phyloP scores from a whole-genome alignment of 1,140 invertebrate genomes.

The Fopius arisanus region DNA sequence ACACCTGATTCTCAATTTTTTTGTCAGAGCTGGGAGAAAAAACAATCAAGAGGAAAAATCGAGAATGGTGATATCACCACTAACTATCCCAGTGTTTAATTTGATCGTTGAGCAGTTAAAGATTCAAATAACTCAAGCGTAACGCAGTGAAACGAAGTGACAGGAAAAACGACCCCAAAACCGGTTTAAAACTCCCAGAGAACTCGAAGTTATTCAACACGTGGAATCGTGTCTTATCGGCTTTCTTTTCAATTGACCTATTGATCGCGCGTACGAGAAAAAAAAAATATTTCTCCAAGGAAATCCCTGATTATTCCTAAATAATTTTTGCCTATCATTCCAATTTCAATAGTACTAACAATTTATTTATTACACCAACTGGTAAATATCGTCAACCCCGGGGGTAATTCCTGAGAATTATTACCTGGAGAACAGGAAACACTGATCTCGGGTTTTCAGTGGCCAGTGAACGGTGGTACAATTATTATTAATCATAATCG shows the following conservation, averaged over 20 bases:
- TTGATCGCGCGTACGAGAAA: neutral
- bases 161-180: slow-evolving; percentile 20
- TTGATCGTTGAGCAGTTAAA: neutral
- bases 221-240: slow-evolving; percentile 18
- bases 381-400: neutral
- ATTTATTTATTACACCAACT: neutral
- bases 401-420: neutral
- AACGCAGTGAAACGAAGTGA: slow-evolving; percentile 27
- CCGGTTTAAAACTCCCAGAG: neutral
- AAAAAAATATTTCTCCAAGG: too few species aligned
- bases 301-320: too few species aligned
- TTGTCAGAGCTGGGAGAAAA: too few species aligned
- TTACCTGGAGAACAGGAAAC: neutral
- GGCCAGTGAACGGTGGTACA: neutral
- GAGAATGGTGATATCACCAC: neutral
- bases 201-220: slow-evolving; percentile 23
- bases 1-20: too few species aligned
- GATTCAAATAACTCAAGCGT: slow-evolving; percentile 18
- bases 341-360: too few species aligned
- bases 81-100: neutral
- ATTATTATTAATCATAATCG: slow-evolving; percentile 24
- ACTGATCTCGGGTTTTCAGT: neutral
- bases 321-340: too few species aligned
- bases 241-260: slow-evolving; percentile 1
- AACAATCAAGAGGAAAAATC: neutral